phyloP scores from a whole-genome alignment of 92 coral and sea anemone species.

The Zoanthus sansibaricus region DNA sequence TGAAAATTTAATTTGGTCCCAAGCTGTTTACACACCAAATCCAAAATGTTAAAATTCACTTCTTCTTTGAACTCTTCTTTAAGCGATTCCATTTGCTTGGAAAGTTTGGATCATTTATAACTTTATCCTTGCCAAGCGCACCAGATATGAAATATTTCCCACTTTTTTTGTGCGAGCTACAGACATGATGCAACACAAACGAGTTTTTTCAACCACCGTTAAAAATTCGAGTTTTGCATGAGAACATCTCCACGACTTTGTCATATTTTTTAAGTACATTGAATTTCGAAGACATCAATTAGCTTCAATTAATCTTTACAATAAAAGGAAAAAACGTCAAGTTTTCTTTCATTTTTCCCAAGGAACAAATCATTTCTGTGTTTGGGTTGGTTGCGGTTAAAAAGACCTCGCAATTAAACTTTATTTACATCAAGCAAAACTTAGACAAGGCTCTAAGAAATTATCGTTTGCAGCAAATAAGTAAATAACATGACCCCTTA shows the following conservation, averaged over 20 bases:
- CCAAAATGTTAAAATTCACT: conserved; percentile 75
- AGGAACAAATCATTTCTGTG: conserved; percentile 82
- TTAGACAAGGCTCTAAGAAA: conserved; percentile 65
- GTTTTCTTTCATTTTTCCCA: conserved; percentile 62
- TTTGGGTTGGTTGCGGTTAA: conserved; percentile 77
- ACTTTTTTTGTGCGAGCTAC: background rate
- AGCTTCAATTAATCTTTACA: conserved; percentile 92
- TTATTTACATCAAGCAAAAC: conserved; percentile 67
- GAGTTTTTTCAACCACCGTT: background rate
- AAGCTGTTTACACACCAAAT: conserved; percentile 71
- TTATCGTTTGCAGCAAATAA: conserved; percentile 67
- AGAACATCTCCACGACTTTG: conserved; percentile 41
- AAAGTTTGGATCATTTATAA: background rate
- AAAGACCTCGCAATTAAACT: conserved; percentile 77
- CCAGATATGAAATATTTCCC: background rate
- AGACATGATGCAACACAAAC: too few species aligned
- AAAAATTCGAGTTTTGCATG: background rate
- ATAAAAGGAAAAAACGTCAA: conserved; percentile 89
- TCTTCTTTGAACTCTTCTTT: conserved; percentile 42
- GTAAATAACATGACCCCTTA: conserved; percentile 72
- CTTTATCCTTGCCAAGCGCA: background rate
- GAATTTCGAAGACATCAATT: conserved; percentile 95
- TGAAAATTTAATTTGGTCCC: conserved; percentile 76
- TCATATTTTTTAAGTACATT: conserved; percentile 86
- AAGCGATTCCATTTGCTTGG: conserved; percentile 34